Conservation (phyloP, 2,797 vertebrate genomes). For the Pteropus rufus region DNA sequence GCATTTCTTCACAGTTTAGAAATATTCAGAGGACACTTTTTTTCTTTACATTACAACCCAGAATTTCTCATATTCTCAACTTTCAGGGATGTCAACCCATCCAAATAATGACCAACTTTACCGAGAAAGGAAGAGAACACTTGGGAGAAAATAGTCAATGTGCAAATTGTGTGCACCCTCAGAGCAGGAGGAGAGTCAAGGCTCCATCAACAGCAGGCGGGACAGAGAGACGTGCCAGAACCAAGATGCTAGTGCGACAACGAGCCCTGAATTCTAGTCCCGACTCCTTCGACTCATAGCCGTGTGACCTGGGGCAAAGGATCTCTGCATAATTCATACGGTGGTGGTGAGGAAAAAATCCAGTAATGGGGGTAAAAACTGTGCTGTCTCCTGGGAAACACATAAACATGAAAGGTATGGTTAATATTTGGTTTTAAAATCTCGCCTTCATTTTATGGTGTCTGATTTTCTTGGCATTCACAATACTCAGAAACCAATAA, state of each 20-base stretch:
- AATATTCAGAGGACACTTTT: neutral
- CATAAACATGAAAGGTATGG: neutral
- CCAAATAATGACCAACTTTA: neutral
- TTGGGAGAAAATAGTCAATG: too few species aligned
- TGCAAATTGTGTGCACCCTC: neutral
- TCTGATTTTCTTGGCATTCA: constrained; percentile 44
- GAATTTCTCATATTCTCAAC: neutral
- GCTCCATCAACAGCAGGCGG: neutral
- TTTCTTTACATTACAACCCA: neutral
- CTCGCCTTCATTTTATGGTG: constrained; percentile 23
- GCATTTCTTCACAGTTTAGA: neutral
- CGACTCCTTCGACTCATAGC: neutral
- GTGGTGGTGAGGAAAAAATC: neutral
- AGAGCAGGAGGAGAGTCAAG: too few species aligned
- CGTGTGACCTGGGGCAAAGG: neutral
- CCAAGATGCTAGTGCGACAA: neutral
- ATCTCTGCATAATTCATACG: neutral
- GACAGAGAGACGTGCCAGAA: neutral
- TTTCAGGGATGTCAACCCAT: neutral
- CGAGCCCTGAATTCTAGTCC: neutral
- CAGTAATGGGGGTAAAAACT: neutral
- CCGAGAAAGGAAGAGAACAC: neutral
- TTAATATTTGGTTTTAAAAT: constrained; percentile 46
- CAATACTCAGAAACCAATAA: neutral
- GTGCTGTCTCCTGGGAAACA: neutral